Percentiles rank a stretch among this genome's conserved stretches.
Evolutionary conservation across 2,888 invertebrate species (phyloP).

Genomic region (Tenthredo amoena): DNA sequence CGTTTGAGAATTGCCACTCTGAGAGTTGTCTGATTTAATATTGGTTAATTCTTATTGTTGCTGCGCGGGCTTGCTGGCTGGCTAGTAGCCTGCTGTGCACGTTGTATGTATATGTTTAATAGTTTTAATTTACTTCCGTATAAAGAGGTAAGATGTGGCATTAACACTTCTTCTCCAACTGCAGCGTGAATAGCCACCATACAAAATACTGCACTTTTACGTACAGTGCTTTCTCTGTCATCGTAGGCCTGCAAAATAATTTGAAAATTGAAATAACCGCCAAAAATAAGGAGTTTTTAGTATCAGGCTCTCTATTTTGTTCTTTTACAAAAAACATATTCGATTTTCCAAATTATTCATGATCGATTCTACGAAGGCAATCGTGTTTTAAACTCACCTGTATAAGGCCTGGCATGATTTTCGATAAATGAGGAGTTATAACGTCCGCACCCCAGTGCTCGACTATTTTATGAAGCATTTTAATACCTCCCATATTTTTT

Average conservation of each 20-base stretch:
- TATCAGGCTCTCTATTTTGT: background rate
- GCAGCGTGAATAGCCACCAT: constrained; percentile 96
- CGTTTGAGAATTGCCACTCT: constrained; percentile 74
- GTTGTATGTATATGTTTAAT: constrained; percentile 88
- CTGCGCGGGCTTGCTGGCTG: constrained; percentile 78
- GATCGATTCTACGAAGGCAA: background rate
- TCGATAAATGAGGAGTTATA: constrained; percentile 87
- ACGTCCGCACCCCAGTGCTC: constrained; percentile 87
- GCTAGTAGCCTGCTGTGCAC: constrained; percentile 80
- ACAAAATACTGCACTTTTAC: constrained; percentile 98
- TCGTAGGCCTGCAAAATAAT: constrained; percentile 88
- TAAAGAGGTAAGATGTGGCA: constrained; percentile 89
- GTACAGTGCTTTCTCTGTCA: constrained; percentile 93
- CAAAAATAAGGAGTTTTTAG: background rate
- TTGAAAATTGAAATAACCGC: background rate
- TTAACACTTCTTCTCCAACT: constrained; percentile 91
- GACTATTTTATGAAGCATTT: constrained; percentile 92
- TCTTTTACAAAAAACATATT: background rate
- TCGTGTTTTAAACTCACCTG: constrained; percentile 81
- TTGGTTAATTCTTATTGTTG: constrained; percentile 72
- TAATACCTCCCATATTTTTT: constrained; percentile 94
- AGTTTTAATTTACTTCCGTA: constrained; percentile 95
- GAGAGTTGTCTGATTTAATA: constrained; percentile 69
- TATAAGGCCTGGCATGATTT: constrained; percentile 93
- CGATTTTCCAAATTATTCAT: background rate